Conservation (phyloP, 1,140 invertebrate species). For the Thaumetopoea pityocampa region DNA sequence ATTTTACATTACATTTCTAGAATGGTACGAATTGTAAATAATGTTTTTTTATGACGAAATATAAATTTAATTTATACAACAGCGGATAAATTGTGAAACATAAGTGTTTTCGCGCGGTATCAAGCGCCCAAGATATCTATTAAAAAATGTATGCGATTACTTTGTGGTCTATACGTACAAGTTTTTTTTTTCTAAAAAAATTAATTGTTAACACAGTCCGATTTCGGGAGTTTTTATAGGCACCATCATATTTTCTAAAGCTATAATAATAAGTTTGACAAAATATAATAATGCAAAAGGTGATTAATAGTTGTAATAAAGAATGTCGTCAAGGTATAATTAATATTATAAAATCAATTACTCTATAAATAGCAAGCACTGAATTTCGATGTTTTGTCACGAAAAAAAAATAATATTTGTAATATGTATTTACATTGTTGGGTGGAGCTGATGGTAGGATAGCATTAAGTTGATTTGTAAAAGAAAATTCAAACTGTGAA, state of each 20-base stretch:
- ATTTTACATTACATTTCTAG: too few species aligned
- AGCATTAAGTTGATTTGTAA: constrained; percentile 41
- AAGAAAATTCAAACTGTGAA: constrained; percentile 15
- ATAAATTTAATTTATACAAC: too few species aligned
- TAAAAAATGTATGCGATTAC: too few species aligned
- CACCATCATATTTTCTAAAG: background rate
- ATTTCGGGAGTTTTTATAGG: background rate
- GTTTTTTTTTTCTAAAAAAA: too few species aligned
- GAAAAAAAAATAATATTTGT: constrained; percentile 37
- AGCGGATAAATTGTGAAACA: too few species aligned
- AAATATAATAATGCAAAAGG: constrained; percentile 1
- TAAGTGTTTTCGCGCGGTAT: too few species aligned
- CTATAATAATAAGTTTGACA: background rate
- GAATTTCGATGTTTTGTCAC: constrained; percentile 69
- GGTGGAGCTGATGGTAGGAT: constrained; percentile 26
- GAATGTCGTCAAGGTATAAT: constrained; percentile 15
- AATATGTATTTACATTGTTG: constrained; percentile 64
- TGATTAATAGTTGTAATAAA: constrained; percentile 19
- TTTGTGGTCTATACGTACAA: too few species aligned
- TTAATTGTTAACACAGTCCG: constrained; percentile 11
- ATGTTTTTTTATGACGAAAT: too few species aligned
- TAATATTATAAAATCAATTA: constrained; percentile 32
- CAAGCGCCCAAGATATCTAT: too few species aligned
- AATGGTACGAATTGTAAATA: too few species aligned
- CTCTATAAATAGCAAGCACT: constrained; percentile 67